Evolutionary conservation across 2,113 vertebrate genomes (phyloP).

Genomic region (Onychostoma macrolepis): DNA sequence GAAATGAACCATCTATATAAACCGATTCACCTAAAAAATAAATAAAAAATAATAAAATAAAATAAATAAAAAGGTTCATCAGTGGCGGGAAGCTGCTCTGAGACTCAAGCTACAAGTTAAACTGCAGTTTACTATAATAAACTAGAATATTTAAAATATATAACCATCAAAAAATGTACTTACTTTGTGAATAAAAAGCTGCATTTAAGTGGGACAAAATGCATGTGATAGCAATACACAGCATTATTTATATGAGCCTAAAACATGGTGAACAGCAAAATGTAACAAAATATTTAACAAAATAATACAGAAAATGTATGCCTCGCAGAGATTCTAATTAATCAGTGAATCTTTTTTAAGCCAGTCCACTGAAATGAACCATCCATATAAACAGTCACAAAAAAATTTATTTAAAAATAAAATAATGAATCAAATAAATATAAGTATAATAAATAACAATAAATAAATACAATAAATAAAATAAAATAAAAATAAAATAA

Average conservation of each 20-base stretch:
- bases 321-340: neutral
- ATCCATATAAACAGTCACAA: neutral
- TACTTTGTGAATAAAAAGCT: neutral
- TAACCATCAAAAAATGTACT: neutral
- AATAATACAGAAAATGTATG: neutral
- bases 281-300: neutral
- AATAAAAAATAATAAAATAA: too few species aligned
- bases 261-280: neutral
- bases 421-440: too few species aligned
- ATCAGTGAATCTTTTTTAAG: neutral
- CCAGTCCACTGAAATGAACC: neutral
- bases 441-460: too few species aligned
- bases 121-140: neutral
- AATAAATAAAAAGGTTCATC: neutral
- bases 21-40: too few species aligned
- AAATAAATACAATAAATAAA: too few species aligned
- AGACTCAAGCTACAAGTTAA: neutral
- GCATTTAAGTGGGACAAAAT: neutral
- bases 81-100: neutral
- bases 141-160: neutral
- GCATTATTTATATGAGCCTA: neutral
- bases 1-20: too few species aligned
- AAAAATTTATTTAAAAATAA: too few species aligned
- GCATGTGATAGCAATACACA: neutral
- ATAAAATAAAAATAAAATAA: too few species aligned